These are phyloP conservation scores for Dipodomys merriami DNA, from an alignment of 2,113 vertebrate species.

Conservation along the genomic window DNA sequence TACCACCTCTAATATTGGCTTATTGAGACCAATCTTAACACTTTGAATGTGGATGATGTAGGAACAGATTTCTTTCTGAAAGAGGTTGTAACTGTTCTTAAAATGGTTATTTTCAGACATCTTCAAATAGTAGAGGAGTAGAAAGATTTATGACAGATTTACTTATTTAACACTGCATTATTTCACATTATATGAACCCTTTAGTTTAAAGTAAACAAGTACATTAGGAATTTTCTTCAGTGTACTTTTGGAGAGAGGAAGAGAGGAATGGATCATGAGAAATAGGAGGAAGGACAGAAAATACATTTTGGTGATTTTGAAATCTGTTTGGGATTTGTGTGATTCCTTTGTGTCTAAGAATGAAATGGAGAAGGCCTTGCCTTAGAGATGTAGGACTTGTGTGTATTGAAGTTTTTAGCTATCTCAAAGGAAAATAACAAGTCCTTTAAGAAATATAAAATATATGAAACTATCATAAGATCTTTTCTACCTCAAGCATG, in stretches of 20 bases:
- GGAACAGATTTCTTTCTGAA: not conserved
- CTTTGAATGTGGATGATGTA: not conserved
- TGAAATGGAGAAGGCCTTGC: not conserved
- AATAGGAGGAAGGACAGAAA: not conserved
- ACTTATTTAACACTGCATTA: conserved; percentile 27
- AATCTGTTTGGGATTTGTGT: not conserved
- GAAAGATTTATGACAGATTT: not conserved
- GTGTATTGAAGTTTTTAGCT: too few species aligned
- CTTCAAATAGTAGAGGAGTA: conserved; percentile 21
- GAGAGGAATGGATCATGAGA: not conserved
- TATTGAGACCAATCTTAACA: not conserved
- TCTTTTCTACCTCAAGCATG: too few species aligned
- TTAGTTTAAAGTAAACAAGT: not conserved
- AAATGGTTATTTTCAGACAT: conserved; percentile 43
- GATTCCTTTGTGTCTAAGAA: too few species aligned
- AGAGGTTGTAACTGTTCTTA: conserved; percentile 42
- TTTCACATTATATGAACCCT: not conserved
- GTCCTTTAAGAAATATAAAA: too few species aligned
- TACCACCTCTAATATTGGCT: not conserved
- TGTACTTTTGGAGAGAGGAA: not conserved
- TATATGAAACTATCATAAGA: too few species aligned
- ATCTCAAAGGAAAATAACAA: too few species aligned
- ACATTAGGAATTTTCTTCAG: not conserved
- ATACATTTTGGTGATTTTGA: not conserved
- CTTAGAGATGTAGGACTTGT: not conserved